A percentile compares a stretch with the other conserved stretches of the same genome.
These are phyloP conservation scores for Microtus montanus DNA, from an alignment of 2,113 vertebrate genomes.

Conservation along the genomic window DNA sequence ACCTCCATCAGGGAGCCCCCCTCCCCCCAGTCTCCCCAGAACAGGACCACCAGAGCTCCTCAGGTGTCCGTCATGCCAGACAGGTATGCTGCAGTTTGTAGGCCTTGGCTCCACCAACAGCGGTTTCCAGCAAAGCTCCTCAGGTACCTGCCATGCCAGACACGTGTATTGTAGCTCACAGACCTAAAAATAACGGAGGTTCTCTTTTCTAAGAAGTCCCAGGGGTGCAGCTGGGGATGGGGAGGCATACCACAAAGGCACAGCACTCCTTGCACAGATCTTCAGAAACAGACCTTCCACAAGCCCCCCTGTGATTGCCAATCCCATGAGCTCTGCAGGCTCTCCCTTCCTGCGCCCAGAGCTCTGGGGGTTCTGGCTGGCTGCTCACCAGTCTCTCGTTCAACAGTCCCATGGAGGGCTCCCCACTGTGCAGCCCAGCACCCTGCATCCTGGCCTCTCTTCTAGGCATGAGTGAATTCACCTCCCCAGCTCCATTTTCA, in stretches of 20 bases:
- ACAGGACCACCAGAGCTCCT: not conserved
- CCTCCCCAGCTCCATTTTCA: not conserved
- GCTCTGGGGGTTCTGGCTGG: not conserved
- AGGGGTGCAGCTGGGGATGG: not conserved
- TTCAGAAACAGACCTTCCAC: not conserved
- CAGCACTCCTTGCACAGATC: not conserved
- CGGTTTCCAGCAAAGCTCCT: not conserved
- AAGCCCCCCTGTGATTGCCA: not conserved
- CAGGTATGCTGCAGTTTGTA: not conserved
- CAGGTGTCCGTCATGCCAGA: not conserved
- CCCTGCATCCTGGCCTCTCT: not conserved
- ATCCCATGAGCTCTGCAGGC: not conserved
- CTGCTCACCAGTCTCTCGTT: not conserved
- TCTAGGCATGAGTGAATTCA: not conserved
- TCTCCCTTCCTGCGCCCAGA: not conserved
- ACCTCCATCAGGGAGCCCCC: not conserved
- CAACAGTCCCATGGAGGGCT: not conserved
- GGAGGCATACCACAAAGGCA: not conserved
- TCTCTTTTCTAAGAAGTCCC: not conserved
- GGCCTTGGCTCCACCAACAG: no score
- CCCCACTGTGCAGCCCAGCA: not conserved
- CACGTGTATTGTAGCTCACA: not conserved
- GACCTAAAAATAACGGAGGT: not conserved
- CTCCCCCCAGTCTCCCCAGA: not conserved
- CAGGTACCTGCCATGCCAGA: not conserved